Percentiles rank a stretch among this genome's conserved stretches.
phyloP scores from a whole-genome alignment of 1,140 invertebrate species.

The Apis mellifera region DNA sequence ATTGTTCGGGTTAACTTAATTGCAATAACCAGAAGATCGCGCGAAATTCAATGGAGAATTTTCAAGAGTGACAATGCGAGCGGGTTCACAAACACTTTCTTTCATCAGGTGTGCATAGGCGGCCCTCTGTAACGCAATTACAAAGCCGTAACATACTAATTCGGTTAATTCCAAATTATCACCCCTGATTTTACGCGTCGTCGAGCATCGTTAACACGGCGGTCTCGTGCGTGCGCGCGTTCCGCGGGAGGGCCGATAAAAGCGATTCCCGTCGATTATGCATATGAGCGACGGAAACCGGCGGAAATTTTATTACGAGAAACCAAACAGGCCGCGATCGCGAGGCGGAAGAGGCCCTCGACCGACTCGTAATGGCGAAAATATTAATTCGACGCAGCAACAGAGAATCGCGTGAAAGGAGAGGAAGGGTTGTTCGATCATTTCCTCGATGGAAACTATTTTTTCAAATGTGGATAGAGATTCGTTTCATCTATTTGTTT shows the following conservation, averaged over 20 bases:
- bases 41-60: constrained; percentile 10
- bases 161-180: constrained; percentile 64
- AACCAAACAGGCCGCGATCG: constrained; percentile 26
- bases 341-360: not conserved
- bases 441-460: too few species aligned
- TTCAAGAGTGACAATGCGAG: constrained; percentile 12
- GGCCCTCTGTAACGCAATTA: constrained; percentile 43
- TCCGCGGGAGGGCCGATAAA: constrained; percentile 33
- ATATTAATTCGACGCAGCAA: constrained; percentile 14
- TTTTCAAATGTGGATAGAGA: not conserved
- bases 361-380: not conserved
- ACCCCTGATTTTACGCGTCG: constrained; percentile 64
- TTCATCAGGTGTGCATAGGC: constrained; percentile 23
- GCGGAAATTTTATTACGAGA: constrained; percentile 53
- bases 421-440: too few species aligned
- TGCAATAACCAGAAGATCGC: not conserved
- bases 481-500: not conserved
- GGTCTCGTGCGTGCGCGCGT: not conserved
- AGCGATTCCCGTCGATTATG: constrained; percentile 53
- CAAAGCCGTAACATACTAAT: constrained; percentile 57
- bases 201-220: constrained; percentile 42
- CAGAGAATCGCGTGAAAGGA: not conserved
- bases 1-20: not conserved
- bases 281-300: constrained; percentile 50
- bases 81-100: constrained; percentile 49